Evolutionary conservation across 2,113 vertebrate species (phyloP).

Genomic region (Neotoma lepida): DNA sequence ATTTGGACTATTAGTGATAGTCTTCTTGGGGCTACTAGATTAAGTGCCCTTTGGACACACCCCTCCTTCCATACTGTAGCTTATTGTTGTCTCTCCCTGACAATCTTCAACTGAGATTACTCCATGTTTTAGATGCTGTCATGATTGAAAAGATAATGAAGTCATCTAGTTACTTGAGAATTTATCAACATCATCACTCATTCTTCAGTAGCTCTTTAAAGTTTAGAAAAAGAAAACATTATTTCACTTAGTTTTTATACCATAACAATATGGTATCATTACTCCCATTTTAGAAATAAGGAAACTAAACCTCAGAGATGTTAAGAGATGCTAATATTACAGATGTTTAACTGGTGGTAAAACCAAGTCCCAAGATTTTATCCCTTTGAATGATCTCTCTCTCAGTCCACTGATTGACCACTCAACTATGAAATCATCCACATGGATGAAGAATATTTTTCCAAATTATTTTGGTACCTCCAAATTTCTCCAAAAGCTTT

Average conservation of each 20-base stretch:
- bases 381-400: neutral
- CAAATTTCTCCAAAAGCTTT: conserved; percentile 51
- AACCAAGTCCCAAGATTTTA: neutral
- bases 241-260: conserved; percentile 50
- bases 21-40: neutral
- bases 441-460: conserved; percentile 27
- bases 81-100: neutral
- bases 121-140: conserved; percentile 17
- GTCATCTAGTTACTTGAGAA: conserved; percentile 21
- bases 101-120: neutral
- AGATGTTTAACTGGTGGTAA: conserved; percentile 7
- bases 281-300: conserved; percentile 11
- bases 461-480: conserved; percentile 41
- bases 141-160: conserved; percentile 39
- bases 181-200: neutral
- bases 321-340: neutral
- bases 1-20: neutral
- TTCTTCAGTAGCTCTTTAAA: conserved; percentile 43
- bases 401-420: neutral
- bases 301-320: conserved; percentile 22
- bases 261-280: neutral
- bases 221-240: neutral
- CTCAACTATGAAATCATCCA: conserved; percentile 7
- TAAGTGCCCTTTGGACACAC: neutral
- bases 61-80: neutral